Evolutionary conservation across 2,797 vertebrate genomes (phyloP), one percentile per base, ranked within the genome.

Genomic region (Tympanoctomys barrerae): DNA sequence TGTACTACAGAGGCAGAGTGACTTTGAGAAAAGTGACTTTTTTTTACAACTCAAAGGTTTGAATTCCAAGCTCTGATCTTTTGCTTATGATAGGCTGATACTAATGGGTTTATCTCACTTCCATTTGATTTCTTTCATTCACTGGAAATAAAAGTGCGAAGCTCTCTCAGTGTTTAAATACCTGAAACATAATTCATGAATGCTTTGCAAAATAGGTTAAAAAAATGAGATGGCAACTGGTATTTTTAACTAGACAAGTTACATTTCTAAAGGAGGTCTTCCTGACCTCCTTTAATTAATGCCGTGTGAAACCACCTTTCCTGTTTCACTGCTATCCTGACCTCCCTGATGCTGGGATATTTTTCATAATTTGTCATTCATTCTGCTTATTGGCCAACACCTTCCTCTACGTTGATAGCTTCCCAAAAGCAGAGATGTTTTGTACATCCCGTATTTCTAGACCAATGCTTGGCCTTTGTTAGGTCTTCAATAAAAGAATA

Each of bases 71-170:
- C 36, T 28, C 39, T 42, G 31, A 89, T 59, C 14, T 94, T 82
- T 75, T 94, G 33, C 62, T 93, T 80, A 62, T 36, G 28, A 57
- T 83, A 52, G 39, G 36, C 22, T 62, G 70, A 87, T 89, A 36
- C 1, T 85, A 75, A 90, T 61, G 64, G 52, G 46, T 33, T 94
- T 52, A 77, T 75, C 19, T 95, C 8, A 80, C 86, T 83, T 89
- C 57, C 54, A 64, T 31, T 90, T 80, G 70, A 24, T 66, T 95
- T 96, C 91, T 86, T 62, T 87, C 57, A 78, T 88, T 89, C 24
- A 64, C 5, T 59, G 11, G 79, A 82, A 87, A 75, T 88, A 90
- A 84, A 96, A 91, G 49, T 49, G 11, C n/a, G 86, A 88, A 94
- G 8, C 31, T 71, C 26, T 85, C 49, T 71, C 81, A 28, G 61